These are phyloP conservation scores for Xyrauchen texanus DNA, from an alignment of 2,113 vertebrate species.

Conservation along the genomic window DNA sequence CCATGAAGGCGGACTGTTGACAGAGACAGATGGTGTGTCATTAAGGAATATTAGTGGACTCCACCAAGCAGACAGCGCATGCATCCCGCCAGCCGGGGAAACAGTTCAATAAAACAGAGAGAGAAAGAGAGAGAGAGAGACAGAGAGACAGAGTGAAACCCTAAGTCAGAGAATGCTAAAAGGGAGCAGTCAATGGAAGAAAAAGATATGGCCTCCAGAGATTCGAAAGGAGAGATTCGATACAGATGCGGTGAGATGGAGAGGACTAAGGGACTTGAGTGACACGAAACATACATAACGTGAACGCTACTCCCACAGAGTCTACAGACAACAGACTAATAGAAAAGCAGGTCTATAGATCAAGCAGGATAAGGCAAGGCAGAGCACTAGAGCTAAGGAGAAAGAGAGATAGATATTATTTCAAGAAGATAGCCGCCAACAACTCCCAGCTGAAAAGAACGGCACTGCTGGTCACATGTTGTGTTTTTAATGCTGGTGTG, in stretches of 20 bases:
- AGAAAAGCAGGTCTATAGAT: constrained; percentile 26
- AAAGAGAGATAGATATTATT: constrained; percentile 15
- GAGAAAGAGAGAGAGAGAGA: constrained; percentile 9
- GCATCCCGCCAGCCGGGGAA: constrained; percentile 55
- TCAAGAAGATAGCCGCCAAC: too few species aligned
- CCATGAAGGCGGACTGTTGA: constrained; percentile 72
- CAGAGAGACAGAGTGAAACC: too few species aligned
- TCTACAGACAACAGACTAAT: constrained; percentile 35
- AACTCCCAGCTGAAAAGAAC: too few species aligned
- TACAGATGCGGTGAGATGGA: constrained; percentile 25
- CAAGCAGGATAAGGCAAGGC: background rate
- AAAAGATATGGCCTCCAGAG: constrained; percentile 33
- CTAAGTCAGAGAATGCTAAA: constrained; percentile 30
- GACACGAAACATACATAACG: constrained; percentile 41
- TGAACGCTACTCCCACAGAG: background rate
- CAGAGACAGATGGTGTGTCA: constrained; percentile 79
- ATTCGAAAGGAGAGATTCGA: constrained; percentile 28
- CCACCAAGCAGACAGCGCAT: constrained; percentile 65
- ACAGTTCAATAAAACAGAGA: constrained; percentile 65
- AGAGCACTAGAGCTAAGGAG: background rate
- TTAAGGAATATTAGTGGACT: constrained; percentile 81
- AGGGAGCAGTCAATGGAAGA: constrained; percentile 19
- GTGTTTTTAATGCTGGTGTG: too few species aligned
- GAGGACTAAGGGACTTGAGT: constrained; percentile 21
- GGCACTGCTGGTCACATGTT: too few species aligned